Percentiles rank a stretch among this genome's conserved stretches.
These are phyloP conservation scores for Monodelphis domestica DNA, from an alignment of 2,797 vertebrate genomes.

Conservation along the genomic window DNA sequence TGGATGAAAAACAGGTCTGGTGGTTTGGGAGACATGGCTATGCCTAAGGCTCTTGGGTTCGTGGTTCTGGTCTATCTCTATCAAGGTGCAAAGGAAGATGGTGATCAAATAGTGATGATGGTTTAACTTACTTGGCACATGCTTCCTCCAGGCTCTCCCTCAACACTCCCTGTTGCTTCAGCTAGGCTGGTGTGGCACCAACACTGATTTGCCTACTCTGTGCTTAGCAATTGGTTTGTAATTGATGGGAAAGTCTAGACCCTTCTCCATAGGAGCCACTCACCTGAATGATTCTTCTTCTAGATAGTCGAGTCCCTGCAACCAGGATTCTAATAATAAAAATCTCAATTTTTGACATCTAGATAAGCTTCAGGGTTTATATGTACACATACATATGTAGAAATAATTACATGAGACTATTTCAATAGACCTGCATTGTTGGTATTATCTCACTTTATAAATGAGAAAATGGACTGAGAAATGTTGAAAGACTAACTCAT, in stretches of 20 bases:
- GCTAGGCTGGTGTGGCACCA: not conserved
- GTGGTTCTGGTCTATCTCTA: not conserved
- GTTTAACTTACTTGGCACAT: not conserved
- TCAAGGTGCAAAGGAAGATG: not conserved
- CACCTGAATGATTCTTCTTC: not conserved
- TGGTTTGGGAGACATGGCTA: not conserved
- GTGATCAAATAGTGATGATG: not conserved
- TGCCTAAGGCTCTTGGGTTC: not conserved
- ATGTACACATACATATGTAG: no score
- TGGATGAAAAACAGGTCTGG: not conserved
- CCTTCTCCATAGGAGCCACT: not conserved
- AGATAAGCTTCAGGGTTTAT: not conserved
- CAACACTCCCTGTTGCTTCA: not conserved
- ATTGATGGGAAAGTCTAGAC: not conserved
- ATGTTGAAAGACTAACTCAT: not conserved
- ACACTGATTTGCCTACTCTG: not conserved
- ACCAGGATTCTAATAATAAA: not conserved
- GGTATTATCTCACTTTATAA: not conserved
- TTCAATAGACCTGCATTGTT: not conserved
- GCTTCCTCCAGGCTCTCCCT: not conserved
- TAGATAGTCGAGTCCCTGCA: not conserved
- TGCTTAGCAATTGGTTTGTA: not conserved
- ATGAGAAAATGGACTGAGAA: not conserved
- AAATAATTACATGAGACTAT: not conserved
- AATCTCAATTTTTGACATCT: not conserved